Conservation (phyloP, 2,888 invertebrate genomes). For the Apamea epomidion region DNA sequence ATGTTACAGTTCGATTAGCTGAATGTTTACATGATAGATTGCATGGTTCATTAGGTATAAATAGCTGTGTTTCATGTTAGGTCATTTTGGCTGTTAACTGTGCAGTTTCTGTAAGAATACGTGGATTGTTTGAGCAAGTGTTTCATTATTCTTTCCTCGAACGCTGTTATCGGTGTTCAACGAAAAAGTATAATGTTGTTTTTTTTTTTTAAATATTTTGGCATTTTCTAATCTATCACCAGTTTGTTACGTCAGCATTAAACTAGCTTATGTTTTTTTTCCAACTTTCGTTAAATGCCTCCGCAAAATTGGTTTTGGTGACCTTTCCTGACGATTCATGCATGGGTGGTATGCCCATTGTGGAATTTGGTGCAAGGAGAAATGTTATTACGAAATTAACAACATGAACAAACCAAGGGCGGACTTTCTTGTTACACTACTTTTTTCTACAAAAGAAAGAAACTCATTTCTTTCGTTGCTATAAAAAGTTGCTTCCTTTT, state of each 20-base stretch:
- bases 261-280: not conserved
- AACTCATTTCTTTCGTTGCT: slow-evolving; percentile 38
- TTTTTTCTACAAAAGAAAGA: slow-evolving; percentile 39
- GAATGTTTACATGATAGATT: slow-evolving; percentile 52
- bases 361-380: slow-evolving; percentile 61
- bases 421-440: slow-evolving; percentile 38
- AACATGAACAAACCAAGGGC: slow-evolving; percentile 48
- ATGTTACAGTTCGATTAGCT: slow-evolving; percentile 58
- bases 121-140: slow-evolving; percentile 53
- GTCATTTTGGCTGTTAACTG: slow-evolving; percentile 26
- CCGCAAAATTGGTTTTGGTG: not conserved
- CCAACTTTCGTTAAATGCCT: not conserved
- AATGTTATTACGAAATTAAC: slow-evolving; percentile 42
- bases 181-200: not conserved
- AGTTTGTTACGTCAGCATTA: not conserved
- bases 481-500: slow-evolving; percentile 9
- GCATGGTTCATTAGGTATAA: slow-evolving; percentile 42
- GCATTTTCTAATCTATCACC: not conserved
- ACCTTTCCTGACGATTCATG: slow-evolving; percentile 11
- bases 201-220: not conserved
- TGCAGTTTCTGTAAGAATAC: slow-evolving; percentile 29
- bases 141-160: slow-evolving; percentile 23
- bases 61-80: slow-evolving; percentile 44
- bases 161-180: slow-evolving; percentile 14
- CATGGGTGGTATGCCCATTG: slow-evolving; percentile 4